Base-by-base conservation (phyloP, 2,888 invertebrate species). In the Cosmia trapezina region DNA sequence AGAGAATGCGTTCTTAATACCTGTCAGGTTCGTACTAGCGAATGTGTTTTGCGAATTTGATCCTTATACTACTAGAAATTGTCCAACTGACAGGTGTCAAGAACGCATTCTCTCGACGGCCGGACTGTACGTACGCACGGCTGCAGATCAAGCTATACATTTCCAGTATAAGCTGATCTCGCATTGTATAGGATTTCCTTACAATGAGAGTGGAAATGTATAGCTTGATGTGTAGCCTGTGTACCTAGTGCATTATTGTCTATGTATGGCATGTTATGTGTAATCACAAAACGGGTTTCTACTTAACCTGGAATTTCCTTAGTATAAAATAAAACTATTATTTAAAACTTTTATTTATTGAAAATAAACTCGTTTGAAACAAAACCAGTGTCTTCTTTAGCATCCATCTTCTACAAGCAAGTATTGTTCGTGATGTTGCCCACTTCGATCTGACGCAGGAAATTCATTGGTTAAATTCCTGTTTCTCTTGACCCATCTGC, bases 291-390 rank as follows among this genome's bases (percentile, higher is more conserved):
- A 56, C 43, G 28, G 47, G 22, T 68, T 71, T 19, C 28, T 12
- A n/a, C 1, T 17, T 37, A 33, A 41, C 41, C 65, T 19, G 7
- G 2, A 57, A 64, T 59, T 59, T 47, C 33, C 22, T 51, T 54
- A 57, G 17, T 37, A 1, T 68, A 56, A 73, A 79, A 79, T 74
- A 66, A 83, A 80, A 86, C 74, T 47, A 80, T 75, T 68, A 78
- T 79, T 59, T 53, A 33, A 57, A 70, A 70, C n/a, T 51, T 54
- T 64, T 70, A 73, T 87, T 82, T 83, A 83, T 81, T 83, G 22
- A 83, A 83, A 87, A 86, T 83, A 86, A 83, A 84, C 37, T 60
- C 56, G 28, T 78, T 83, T 56, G 33, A 80, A 86, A 76, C 73
- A 80, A 65, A 70, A 77, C 69, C 41, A 60, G 57, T 78, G 61